phyloP scores from a whole-genome alignment of 2,797 vertebrate genomes.

The Girardinus metallicus region DNA sequence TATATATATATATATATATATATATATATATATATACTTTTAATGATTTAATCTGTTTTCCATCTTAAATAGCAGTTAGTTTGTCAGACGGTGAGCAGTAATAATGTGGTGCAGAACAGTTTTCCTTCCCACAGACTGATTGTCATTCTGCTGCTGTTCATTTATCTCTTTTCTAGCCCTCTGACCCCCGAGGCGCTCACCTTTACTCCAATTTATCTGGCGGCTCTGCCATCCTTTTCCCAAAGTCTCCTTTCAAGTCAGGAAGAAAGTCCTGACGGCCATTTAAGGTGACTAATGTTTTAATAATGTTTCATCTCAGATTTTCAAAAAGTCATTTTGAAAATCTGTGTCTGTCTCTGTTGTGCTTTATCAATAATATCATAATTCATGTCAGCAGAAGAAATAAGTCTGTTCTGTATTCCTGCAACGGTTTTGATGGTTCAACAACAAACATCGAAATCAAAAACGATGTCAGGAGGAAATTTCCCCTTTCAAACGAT shows the following conservation, averaged over 20 bases:
- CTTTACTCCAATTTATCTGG: constrained; percentile 24
- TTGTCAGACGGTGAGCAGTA: constrained; percentile 32
- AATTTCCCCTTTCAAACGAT: no score
- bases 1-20: no score
- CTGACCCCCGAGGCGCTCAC: constrained; percentile 13
- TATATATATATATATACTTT: no score
- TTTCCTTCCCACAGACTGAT: constrained; percentile 54
- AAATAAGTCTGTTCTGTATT: neutral
- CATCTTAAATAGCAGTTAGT: no score
- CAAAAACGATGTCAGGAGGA: no score
- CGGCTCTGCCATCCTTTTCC: constrained; percentile 31
- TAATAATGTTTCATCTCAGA: constrained; percentile 28
- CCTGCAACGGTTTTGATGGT: no score
- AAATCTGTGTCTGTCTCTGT: neutral
- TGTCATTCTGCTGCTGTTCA: constrained; percentile 60
- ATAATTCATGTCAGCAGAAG: neutral
- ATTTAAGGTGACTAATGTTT: constrained; percentile 38
- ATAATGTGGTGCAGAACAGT: constrained; percentile 23
- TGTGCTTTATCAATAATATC: neutral
- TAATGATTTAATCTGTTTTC: no score
- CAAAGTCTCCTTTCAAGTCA: constrained; percentile 53
- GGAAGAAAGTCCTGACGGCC: constrained; percentile 48
- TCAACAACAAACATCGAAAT: no score
- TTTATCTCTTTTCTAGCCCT: constrained; percentile 31
- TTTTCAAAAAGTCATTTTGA: neutral